A percentile compares a stretch with the other conserved stretches of the same genome.
Conservation (phyloP, 1,140 invertebrate genomes). For the Pseudomyrmex concolor region DNA sequence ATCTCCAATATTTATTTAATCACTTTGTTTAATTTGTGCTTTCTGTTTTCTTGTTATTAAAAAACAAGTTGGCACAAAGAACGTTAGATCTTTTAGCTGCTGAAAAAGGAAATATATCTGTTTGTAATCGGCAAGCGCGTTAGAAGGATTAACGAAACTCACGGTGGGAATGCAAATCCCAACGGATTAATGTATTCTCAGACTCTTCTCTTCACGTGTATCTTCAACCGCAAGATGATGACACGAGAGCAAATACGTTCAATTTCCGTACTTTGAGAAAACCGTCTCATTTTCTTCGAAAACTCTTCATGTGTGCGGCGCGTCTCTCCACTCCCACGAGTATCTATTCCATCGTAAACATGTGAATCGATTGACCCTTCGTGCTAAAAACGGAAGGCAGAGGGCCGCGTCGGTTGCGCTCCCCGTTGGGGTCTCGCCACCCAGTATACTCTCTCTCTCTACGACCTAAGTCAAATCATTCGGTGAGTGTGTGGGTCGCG, state of each 20-base stretch:
- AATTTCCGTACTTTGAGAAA: not conserved
- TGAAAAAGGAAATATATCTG: too few species aligned
- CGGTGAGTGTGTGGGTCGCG: not conserved
- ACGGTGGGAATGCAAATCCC: not conserved
- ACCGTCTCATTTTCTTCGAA: not conserved
- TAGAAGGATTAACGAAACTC: not conserved
- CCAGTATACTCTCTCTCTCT: constrained; percentile 14
- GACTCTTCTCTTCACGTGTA: not conserved
- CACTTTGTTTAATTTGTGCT: too few species aligned
- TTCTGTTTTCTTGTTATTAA: too few species aligned
- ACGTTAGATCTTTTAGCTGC: too few species aligned
- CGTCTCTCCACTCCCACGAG: constrained; percentile 6
- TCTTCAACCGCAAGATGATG: not conserved
- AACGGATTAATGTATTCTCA: not conserved
- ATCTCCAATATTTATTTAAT: too few species aligned
- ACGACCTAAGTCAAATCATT: constrained; percentile 52
- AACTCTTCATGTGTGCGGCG: not conserved
- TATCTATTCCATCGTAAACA: constrained; percentile 43
- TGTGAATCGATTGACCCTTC: constrained; percentile 45
- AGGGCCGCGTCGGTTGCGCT: constrained; percentile 23
- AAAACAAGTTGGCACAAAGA: too few species aligned
- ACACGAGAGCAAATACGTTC: not conserved
- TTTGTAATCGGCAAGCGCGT: too few species aligned
- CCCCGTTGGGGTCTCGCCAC: constrained; percentile 39
- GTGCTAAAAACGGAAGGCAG: constrained; percentile 24